Percentiles rank a stretch among this genome's conserved stretches.
These are phyloP conservation scores for Asbolus verrucosus DNA, from an alignment of 1,140 invertebrate genomes.

Conservation along the genomic window DNA sequence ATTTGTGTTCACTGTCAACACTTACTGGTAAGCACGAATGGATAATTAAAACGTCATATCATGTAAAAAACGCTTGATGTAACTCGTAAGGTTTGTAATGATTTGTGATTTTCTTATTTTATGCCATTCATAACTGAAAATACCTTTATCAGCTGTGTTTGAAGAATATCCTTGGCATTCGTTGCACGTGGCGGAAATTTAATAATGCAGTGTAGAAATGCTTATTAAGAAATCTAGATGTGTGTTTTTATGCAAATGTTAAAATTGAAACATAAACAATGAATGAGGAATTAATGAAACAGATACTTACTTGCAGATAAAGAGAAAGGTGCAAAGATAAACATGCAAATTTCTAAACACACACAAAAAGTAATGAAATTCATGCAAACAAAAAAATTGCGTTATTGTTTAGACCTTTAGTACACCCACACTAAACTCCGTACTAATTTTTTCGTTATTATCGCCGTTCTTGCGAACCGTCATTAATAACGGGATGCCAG, in stretches of 20 bases:
- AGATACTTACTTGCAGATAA: too few relatives aligned
- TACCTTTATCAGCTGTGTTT: neutral
- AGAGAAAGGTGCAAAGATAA: neutral
- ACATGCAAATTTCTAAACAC: neutral
- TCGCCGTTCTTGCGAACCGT: conserved; percentile 10
- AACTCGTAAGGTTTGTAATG: too few relatives aligned
- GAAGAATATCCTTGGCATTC: conserved; percentile 1
- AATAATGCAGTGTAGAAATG: neutral
- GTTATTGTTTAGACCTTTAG: neutral
- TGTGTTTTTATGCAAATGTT: neutral
- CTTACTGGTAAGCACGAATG: conserved; percentile 69
- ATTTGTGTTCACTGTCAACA: conserved; percentile 81
- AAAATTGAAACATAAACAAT: too few relatives aligned
- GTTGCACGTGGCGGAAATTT: neutral
- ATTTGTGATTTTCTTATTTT: neutral
- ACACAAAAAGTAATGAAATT: neutral
- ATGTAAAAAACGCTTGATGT: too few relatives aligned
- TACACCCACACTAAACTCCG: neutral
- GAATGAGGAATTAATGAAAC: too few relatives aligned
- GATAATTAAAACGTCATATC: neutral
- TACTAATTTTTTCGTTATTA: conserved; percentile 16
- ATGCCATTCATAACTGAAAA: neutral
- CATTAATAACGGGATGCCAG: conserved; percentile 28
- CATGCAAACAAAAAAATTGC: neutral
- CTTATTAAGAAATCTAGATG: neutral